These are phyloP conservation scores for Vulpes vulpes DNA, from an alignment of 2,113 vertebrate genomes.

Conservation along the genomic window DNA sequence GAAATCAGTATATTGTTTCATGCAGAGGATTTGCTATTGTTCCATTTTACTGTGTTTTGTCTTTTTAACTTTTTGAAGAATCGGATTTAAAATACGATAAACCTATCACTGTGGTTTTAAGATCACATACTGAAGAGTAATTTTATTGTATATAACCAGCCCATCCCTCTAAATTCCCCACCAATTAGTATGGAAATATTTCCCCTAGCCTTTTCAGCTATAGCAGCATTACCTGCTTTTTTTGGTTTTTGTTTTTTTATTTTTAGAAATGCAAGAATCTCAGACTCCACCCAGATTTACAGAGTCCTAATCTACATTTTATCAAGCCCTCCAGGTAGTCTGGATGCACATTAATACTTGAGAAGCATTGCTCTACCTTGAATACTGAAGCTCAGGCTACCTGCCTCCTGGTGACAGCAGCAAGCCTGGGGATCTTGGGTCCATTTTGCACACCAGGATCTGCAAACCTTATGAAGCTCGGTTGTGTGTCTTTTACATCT, in stretches of 20 bases:
- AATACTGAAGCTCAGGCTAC: neutral
- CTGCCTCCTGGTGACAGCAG: neutral
- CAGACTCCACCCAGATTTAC: neutral
- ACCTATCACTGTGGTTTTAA: neutral
- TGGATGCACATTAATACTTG: neutral
- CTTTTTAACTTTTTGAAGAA: neutral
- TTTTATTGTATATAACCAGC: neutral
- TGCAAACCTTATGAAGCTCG: neutral
- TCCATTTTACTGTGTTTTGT: neutral
- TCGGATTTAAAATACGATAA: neutral
- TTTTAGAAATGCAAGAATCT: neutral
- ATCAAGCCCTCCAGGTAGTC: neutral
- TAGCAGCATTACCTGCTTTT: neutral
- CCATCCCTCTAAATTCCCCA: too few species aligned
- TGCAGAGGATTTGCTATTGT: neutral
- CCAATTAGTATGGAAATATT: neutral
- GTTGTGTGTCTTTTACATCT: neutral
- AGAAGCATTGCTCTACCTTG: fast-evolving
- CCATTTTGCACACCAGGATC: too few species aligned
- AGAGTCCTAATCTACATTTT: neutral
- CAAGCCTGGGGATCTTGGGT: fast-evolving
- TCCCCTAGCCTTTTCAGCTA: neutral
- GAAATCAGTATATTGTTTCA: neutral
- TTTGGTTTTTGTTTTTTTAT: neutral
- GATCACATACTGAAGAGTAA: neutral